Evolutionary conservation across 2,113 vertebrate species (phyloP).

Genomic region (Vanacampus margaritifer): DNA sequence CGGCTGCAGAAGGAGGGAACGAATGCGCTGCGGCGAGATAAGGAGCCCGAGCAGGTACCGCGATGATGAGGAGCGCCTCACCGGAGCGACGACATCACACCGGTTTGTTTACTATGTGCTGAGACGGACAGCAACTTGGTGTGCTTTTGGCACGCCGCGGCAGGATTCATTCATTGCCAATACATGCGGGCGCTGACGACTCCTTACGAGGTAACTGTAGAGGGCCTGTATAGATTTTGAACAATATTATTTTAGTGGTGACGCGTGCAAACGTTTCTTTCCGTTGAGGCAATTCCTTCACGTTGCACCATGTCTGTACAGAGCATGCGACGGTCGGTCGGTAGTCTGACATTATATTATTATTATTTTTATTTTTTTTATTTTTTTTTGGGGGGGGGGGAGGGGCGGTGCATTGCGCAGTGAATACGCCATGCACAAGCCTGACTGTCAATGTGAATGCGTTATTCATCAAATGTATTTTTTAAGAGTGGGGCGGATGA

Average conservation of each 20-base stretch:
- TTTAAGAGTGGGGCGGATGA: not conserved
- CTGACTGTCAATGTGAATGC: not conserved
- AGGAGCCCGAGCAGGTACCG: slow-evolving; percentile 47
- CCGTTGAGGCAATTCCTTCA: not conserved
- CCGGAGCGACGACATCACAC: slow-evolving; percentile 1
- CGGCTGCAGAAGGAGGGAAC: not conserved
- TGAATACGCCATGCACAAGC: not conserved
- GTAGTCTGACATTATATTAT: not conserved
- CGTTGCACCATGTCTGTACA: not conserved
- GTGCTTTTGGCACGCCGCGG: slow-evolving; percentile 6
- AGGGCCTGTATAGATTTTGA: slow-evolving; percentile 15
- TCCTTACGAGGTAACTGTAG: slow-evolving; percentile 52
- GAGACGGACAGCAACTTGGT: slow-evolving; percentile 45
- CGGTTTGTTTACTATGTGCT: slow-evolving; percentile 7
- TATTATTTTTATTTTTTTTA: too few species aligned
- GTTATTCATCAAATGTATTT: slow-evolving; percentile 9
- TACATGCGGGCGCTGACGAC: slow-evolving; percentile 6
- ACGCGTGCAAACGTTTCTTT: slow-evolving; percentile 7
- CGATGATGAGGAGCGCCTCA: slow-evolving; percentile 1
- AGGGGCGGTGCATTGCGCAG: not conserved
- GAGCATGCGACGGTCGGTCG: not conserved
- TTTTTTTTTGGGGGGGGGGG: too few species aligned
- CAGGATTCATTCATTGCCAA: slow-evolving; percentile 7
- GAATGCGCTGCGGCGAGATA: slow-evolving; percentile 25
- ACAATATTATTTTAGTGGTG: not conserved